phyloP scores from a whole-genome alignment of 1,140 invertebrate genomes.

The Frieseomelitta varia region DNA sequence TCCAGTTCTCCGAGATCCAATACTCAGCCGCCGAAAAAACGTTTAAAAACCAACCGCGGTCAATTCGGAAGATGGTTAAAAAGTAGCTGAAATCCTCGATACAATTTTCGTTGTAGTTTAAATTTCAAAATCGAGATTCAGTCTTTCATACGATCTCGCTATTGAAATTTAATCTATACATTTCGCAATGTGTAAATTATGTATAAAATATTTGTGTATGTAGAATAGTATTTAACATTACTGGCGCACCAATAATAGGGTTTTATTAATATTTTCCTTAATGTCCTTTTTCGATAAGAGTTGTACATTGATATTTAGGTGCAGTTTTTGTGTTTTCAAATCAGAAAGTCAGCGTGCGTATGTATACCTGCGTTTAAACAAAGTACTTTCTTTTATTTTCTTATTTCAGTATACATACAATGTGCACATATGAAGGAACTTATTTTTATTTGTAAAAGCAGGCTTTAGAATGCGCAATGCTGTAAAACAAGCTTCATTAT shows the following conservation, averaged over 20 bases:
- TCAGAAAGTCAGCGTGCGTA: background rate
- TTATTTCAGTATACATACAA: background rate
- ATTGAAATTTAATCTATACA: conserved; percentile 61
- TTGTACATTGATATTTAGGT: conserved; percentile 71
- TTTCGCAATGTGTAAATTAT: conserved; percentile 73
- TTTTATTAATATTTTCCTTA: conserved; percentile 70
- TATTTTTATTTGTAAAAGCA: conserved; percentile 46
- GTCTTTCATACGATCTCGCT: conserved; percentile 13
- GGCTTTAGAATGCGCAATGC: conserved; percentile 68
- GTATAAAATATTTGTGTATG: conserved; percentile 78
- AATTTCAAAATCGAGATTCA: conserved; percentile 38
- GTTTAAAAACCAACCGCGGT: conserved; percentile 69
- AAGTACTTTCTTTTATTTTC: conserved; percentile 16
- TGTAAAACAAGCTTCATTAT: conserved; percentile 75
- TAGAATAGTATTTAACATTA: conserved; percentile 78
- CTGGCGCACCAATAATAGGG: conserved; percentile 64
- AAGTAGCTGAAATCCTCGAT: conserved; percentile 74
- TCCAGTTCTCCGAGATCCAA: conserved; percentile 74
- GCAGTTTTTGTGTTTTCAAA: conserved; percentile 61
- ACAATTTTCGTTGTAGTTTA: conserved; percentile 37
- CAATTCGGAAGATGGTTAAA: conserved; percentile 76
- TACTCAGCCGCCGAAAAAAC: conserved; percentile 69
- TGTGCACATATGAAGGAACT: background rate
- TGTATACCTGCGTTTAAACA: conserved; percentile 25
- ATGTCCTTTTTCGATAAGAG: conserved; percentile 50